These are phyloP conservation scores for Drosophila littoralis DNA, from an alignment of 1,140 invertebrate species.

Conservation along the genomic window DNA sequence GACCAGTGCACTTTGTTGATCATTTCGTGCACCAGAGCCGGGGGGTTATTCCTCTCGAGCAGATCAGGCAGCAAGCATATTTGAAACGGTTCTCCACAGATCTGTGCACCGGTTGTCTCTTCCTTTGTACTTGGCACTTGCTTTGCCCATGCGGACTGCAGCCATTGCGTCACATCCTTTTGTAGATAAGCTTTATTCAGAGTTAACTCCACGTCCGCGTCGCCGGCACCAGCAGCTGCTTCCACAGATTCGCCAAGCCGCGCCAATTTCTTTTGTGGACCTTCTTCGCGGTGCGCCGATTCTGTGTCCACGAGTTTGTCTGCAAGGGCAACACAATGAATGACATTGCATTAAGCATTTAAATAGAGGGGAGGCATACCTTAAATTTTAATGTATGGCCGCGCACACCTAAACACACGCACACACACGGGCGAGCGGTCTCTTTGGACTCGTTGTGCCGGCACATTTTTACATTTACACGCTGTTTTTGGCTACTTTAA, in stretches of 20 bases:
- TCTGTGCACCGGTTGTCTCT: slow-evolving; percentile 51
- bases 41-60: slow-evolving; percentile 38
- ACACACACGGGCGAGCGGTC: slow-evolving; percentile 38
- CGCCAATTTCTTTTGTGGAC: slow-evolving; percentile 58
- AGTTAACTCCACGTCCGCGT: slow-evolving; percentile 18
- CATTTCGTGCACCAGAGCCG: slow-evolving; percentile 70
- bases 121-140: slow-evolving; percentile 40
- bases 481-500: slow-evolving; percentile 33
- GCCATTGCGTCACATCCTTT: slow-evolving; percentile 58
- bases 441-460: slow-evolving; percentile 53
- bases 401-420: slow-evolving; percentile 50
- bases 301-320: slow-evolving; percentile 32
- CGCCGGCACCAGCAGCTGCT: neutral
- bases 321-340: slow-evolving; percentile 73
- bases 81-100: slow-evolving; percentile 71
- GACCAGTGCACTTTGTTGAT: slow-evolving; percentile 87
- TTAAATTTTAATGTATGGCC: slow-evolving; percentile 72
- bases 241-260: slow-evolving; percentile 38
- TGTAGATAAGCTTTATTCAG: slow-evolving; percentile 55
- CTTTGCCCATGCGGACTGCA: slow-evolving; percentile 52
- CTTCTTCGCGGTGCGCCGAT: slow-evolving; percentile 34
- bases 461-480: slow-evolving; percentile 46
- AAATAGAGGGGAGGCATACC: slow-evolving; percentile 58
- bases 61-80: slow-evolving; percentile 71
- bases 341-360: slow-evolving; percentile 70